Evolutionary conservation across 92 coral and sea anemone species (phyloP).

Genomic region (Siderastrea siderea): DNA sequence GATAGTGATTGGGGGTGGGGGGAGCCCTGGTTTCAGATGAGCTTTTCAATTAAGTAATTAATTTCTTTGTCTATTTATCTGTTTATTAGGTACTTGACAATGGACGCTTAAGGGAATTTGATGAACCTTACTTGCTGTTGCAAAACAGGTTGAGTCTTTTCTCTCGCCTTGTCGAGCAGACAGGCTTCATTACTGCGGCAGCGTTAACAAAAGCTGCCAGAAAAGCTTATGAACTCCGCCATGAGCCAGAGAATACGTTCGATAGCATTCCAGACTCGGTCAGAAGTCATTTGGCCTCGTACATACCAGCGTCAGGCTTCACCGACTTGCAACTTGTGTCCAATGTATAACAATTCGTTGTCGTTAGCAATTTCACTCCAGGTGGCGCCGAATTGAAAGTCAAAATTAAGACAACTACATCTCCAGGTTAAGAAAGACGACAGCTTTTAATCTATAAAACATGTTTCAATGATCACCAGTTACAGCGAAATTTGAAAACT

Average conservation of each 20-base stretch:
- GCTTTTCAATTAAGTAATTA: too few species aligned
- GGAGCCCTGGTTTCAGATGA: too few species aligned
- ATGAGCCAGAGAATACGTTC: conserved; percentile 49
- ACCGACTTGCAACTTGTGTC: conserved; percentile 83
- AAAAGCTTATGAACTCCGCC: conserved; percentile 66
- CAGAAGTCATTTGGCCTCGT: conserved; percentile 61
- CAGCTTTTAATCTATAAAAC: too few species aligned
- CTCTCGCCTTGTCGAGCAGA: conserved; percentile 86
- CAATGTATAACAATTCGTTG: neutral
- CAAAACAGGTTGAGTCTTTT: conserved; percentile 80
- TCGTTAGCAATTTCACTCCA: neutral
- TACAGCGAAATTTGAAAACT: too few species aligned
- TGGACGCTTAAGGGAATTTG: conserved; percentile 90
- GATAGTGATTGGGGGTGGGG: too few species aligned
- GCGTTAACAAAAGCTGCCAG: conserved; percentile 80
- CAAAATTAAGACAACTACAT: too few species aligned
- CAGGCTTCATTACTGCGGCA: conserved; percentile 76
- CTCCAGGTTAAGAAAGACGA: too few species aligned
- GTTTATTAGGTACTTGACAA: conserved; percentile 85
- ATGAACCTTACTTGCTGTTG: conserved; percentile 88
- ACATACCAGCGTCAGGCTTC: conserved; percentile 68
- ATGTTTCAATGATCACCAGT: too few species aligned
- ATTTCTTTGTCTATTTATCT: neutral
- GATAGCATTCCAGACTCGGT: conserved; percentile 69
- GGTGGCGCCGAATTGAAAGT: neutral